A percentile compares a stretch with the other conserved stretches of the same genome.
phyloP scores from a whole-genome alignment of 2,797 vertebrate species.

The Falco columbarius region DNA sequence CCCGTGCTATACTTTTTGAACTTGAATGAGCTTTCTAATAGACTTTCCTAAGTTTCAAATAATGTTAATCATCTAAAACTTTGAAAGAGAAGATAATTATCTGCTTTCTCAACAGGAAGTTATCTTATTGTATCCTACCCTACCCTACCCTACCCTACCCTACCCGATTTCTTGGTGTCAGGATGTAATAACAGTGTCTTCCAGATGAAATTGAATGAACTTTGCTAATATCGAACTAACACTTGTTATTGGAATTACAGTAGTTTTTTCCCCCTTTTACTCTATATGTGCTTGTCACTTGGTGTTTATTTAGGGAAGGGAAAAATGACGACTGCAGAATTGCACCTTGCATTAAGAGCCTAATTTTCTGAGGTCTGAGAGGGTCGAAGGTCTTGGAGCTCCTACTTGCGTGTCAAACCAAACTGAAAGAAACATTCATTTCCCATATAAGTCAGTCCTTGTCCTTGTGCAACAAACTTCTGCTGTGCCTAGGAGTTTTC shows the following conservation, averaged over 20 bases:
- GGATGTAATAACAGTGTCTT: background rate
- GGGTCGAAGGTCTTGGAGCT: background rate
- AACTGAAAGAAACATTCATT: background rate
- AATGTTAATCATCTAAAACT: constrained; percentile 2
- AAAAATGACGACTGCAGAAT: background rate
- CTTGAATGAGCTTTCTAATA: constrained; percentile 41
- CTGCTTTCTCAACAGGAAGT: background rate
- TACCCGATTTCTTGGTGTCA: background rate
- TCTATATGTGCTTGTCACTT: background rate
- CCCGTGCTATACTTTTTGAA: background rate
- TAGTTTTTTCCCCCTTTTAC: background rate
- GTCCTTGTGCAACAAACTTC: background rate
- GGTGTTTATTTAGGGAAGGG: background rate
- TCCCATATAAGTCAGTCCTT: background rate
- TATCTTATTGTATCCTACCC: background rate
- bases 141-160: background rate
- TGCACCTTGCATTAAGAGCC: background rate
- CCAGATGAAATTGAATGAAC: background rate
- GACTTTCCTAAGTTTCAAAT: constrained; percentile 8
- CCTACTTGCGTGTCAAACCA: background rate
- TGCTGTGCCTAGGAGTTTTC: background rate
- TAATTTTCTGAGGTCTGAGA: background rate
- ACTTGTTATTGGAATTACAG: background rate
- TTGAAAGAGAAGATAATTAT: background rate
- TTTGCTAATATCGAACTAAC: background rate